A percentile compares a stretch with the other conserved stretches of the same genome.
Evolutionary conservation across 2,797 vertebrate species (phyloP).

Genomic region (Spatula versicolor): DNA sequence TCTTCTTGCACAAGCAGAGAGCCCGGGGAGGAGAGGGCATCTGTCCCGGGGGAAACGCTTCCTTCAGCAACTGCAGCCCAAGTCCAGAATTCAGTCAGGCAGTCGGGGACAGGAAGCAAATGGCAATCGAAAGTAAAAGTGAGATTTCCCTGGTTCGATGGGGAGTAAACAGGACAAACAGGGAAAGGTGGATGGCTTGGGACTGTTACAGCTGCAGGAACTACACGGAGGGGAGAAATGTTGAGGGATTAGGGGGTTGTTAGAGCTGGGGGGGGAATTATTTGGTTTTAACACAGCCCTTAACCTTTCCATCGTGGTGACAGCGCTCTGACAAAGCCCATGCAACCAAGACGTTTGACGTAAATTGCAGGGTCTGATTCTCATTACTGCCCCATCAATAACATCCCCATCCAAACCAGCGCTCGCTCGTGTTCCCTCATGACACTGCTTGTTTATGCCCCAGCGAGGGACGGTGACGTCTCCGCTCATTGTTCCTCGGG

Average conservation of each 20-base stretch:
- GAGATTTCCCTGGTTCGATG: neutral
- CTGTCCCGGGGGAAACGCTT: neutral
- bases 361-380: conserved; percentile 60
- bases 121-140: neutral
- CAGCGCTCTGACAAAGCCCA: conserved; percentile 24
- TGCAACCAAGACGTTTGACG: conserved; percentile 19
- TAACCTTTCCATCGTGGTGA: neutral
- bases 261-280: neutral
- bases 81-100: neutral
- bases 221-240: neutral
- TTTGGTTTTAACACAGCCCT: neutral
- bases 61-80: neutral
- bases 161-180: neutral
- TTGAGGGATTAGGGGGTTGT: neutral
- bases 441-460: conserved; percentile 40
- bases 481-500: neutral
- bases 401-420: neutral
- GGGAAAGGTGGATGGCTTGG: neutral
- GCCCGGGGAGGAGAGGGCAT: neutral
- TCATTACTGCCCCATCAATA: conserved; percentile 57
- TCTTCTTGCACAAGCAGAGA: neutral
- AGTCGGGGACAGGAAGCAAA: neutral
- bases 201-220: neutral
- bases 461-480: neutral
- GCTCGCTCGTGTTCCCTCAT: neutral